These are phyloP conservation scores for Panonychus citri DNA, from an alignment of 1,140 invertebrate genomes.

Conservation along the genomic window DNA sequence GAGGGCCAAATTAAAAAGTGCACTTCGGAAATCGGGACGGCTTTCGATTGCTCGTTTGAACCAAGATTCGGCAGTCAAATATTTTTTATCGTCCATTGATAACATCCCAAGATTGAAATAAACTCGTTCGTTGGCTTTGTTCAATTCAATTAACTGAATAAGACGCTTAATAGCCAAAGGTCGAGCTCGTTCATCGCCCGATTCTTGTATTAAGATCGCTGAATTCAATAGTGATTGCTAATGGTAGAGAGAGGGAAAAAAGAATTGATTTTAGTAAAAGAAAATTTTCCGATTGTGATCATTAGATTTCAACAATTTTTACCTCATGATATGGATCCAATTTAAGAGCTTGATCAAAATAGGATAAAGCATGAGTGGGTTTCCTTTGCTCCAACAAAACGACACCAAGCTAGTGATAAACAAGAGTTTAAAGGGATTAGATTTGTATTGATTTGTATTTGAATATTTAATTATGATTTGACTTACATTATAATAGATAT, in stretches of 20 bases:
- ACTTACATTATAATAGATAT: constrained; percentile 88
- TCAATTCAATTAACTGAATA: constrained; percentile 52
- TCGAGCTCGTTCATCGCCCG: constrained; percentile 18
- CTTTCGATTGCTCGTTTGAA: constrained; percentile 61
- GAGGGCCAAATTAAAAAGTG: constrained; percentile 78
- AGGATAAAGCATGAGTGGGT: constrained; percentile 61
- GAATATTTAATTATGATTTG: neutral
- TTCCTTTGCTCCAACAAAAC: constrained; percentile 79
- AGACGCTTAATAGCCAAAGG: constrained; percentile 24
- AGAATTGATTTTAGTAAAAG: neutral
- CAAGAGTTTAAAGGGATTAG: too few relatives aligned
- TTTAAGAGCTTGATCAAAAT: constrained; percentile 75
- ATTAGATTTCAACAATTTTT: too few relatives aligned
- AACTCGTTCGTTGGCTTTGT: constrained; percentile 46
- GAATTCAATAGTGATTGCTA: constrained; percentile 84
- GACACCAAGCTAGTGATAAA: constrained; percentile 50
- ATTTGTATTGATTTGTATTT: neutral
- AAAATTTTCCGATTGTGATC: neutral
- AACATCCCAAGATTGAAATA: constrained; percentile 90
- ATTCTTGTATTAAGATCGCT: constrained; percentile 61
- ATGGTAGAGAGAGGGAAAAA: constrained; percentile 7
- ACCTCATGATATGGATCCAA: constrained; percentile 63
- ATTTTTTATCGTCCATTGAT: constrained; percentile 77
- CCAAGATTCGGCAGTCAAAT: constrained; percentile 61
- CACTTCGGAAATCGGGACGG: constrained; percentile 46